Percentiles rank a stretch among this genome's conserved stretches.
Conservation (phyloP, 2,888 invertebrate genomes). For the Temnothorax ravouxi region DNA sequence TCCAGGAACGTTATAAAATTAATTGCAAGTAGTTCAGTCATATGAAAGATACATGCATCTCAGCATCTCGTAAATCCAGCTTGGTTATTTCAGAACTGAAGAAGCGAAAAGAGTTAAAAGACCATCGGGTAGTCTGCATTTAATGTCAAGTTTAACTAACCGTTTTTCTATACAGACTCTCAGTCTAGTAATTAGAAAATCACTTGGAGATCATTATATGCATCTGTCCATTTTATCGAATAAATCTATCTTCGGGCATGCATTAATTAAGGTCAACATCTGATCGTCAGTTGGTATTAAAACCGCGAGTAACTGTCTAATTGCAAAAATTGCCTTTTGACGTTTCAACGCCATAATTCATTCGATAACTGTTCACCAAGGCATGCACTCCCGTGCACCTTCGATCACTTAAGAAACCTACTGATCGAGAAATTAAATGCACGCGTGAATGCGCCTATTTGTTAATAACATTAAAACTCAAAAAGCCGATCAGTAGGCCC, state of each 20-base stretch:
- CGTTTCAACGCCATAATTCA: conserved; percentile 24
- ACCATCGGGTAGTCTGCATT: background rate
- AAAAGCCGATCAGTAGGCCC: background rate
- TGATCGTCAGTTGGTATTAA: conserved; percentile 22
- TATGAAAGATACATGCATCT: background rate
- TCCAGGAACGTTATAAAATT: background rate
- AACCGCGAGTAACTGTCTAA: conserved; percentile 17
- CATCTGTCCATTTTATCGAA: background rate
- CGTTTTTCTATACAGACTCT: background rate
- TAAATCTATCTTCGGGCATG: too few relatives aligned
- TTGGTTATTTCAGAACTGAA: background rate
- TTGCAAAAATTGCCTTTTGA: conserved; percentile 23
- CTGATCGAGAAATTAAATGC: conserved; percentile 17
- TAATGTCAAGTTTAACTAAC: conserved; percentile 30
- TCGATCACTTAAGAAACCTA: conserved; percentile 1
- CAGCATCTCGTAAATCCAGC: background rate
- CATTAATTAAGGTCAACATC: conserved; percentile 9
- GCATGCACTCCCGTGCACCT: background rate
- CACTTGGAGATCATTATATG: background rate
- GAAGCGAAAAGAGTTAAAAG: background rate
- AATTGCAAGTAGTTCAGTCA: conserved; percentile 3
- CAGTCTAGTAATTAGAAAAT: background rate
- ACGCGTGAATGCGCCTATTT: background rate
- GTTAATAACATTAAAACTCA: conserved; percentile 9
- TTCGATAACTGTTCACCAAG: background rate